A percentile compares a stretch with the other conserved stretches of the same genome.
Conservation (phyloP, 1,140 invertebrate species). For the Rhyacophila brunnea region DNA sequence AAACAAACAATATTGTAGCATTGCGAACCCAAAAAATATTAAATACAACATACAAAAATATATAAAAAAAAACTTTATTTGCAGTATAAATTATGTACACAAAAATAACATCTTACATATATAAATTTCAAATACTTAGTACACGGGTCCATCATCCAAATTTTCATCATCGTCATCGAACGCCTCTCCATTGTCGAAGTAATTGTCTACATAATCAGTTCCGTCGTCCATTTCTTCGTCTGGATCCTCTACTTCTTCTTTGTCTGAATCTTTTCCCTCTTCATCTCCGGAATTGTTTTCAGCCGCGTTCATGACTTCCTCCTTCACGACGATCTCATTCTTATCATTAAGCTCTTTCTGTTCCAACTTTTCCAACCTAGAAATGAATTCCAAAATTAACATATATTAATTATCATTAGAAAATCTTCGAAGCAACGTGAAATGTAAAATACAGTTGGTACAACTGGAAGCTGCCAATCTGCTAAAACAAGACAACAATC, state of each 20-base stretch:
- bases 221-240: conserved; percentile 54
- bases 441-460: not conserved
- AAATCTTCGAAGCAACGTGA: no score
- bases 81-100: no score
- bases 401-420: no score
- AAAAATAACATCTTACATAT: not conserved
- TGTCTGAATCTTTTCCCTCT: conserved; percentile 46
- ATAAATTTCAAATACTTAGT: conserved; percentile 11
- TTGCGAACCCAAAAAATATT: no score
- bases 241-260: conserved; percentile 51
- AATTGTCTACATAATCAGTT: conserved; percentile 71
- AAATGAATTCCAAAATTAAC: conserved; percentile 21
- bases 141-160: conserved; percentile 65
- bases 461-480: no score
- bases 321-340: conserved; percentile 41
- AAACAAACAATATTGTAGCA: no score
- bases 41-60: no score
- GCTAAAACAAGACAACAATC: no score
- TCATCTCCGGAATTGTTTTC: conserved; percentile 52
- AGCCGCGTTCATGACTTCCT: conserved; percentile 40
- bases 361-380: conserved; percentile 48
- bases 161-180: conserved; percentile 86
- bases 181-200: conserved; percentile 85
- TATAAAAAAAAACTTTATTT: no score
- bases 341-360: conserved; percentile 47